Conservation (phyloP, 2,888 invertebrate genomes). For the Crocallis elinguaria region DNA sequence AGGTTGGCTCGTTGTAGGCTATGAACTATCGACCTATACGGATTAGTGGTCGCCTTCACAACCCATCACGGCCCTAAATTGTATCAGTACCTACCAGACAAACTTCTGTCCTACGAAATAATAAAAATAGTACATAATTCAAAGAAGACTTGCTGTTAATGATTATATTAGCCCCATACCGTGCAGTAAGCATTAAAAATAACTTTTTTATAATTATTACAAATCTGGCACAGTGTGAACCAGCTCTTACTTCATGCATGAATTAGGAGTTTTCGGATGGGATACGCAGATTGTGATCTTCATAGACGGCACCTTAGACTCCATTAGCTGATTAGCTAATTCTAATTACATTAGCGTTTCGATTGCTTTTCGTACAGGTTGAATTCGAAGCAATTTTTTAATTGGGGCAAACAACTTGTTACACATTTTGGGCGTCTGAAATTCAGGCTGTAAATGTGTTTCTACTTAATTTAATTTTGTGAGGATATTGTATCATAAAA, state of each 20-base stretch:
- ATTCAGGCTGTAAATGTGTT: neutral
- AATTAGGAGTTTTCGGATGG: slow-evolving; percentile 31
- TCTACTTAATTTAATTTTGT: neutral
- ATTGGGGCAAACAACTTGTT: slow-evolving; percentile 23
- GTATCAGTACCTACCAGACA: too few relatives aligned
- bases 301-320: slow-evolving; percentile 54
- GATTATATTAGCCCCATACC: too few relatives aligned
- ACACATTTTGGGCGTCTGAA: neutral
- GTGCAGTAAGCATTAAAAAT: too few relatives aligned
- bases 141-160: too few relatives aligned
- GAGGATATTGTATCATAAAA: neutral
- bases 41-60: too few relatives aligned
- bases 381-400: slow-evolving; percentile 28
- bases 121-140: too few relatives aligned
- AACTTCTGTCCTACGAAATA: too few relatives aligned
- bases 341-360: slow-evolving; percentile 56
- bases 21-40: too few relatives aligned
- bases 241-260: slow-evolving; percentile 32
- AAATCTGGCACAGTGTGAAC: slow-evolving; percentile 6
- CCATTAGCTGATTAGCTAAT: slow-evolving; percentile 74
- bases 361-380: slow-evolving; percentile 42
- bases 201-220: neutral
- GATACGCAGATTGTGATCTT: slow-evolving; percentile 62
- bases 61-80: too few relatives aligned
- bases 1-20: too few relatives aligned